Percentiles rank a stretch among this genome's conserved stretches.
Evolutionary conservation across 2,888 invertebrate genomes (phyloP).

Genomic region (Drosophila testacea): DNA sequence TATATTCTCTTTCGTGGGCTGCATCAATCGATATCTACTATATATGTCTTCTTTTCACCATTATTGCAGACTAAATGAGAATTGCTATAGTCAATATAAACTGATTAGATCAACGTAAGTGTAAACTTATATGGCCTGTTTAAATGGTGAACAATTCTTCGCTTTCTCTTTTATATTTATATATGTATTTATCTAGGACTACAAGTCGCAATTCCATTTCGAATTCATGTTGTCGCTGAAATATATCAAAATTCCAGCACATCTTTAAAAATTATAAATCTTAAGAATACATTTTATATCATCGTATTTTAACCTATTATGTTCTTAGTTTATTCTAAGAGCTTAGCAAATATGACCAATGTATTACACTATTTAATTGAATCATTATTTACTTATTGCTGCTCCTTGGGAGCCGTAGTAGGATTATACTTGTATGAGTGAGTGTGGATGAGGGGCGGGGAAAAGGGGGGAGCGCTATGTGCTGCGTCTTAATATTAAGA

Average conservation of each 20-base stretch:
- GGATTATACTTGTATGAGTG: conserved; percentile 13
- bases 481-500: conserved; percentile 69
- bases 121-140: conserved; percentile 53
- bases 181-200: conserved; percentile 27
- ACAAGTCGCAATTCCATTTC: conserved; percentile 46
- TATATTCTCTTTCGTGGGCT: conserved; percentile 5
- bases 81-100: conserved; percentile 51
- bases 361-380: conserved; percentile 66
- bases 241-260: conserved; percentile 46
- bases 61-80: conserved; percentile 61
- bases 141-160: conserved; percentile 48
- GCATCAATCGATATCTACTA: conserved; percentile 41
- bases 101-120: conserved; percentile 61
- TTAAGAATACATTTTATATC: conserved; percentile 18
- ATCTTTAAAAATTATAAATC: conserved; percentile 9
- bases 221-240: conserved; percentile 27
- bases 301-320: conserved; percentile 2
- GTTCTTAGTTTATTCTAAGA: conserved; percentile 28
- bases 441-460: conserved; percentile 9
- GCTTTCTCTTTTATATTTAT: too few species aligned
- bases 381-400: conserved; percentile 70
- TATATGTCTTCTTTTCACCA: conserved; percentile 45
- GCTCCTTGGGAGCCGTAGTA: conserved; percentile 78
- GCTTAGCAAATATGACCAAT: conserved; percentile 72
- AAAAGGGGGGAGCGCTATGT: conserved; percentile 56